Conservation (phyloP, 2,888 invertebrate genomes). For the Lamproptera curius region DNA sequence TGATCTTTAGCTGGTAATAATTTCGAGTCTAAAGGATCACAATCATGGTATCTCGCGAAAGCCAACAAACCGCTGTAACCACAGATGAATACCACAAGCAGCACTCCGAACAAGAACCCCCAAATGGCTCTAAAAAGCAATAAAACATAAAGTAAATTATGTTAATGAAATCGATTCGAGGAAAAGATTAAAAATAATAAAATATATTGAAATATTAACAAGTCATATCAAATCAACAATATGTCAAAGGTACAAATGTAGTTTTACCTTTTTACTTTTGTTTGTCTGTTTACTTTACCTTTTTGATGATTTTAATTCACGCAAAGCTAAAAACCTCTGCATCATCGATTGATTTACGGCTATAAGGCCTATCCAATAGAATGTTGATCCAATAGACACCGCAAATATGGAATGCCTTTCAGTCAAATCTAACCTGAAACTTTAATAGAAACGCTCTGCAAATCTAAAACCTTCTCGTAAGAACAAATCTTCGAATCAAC, state of each 20-base stretch:
- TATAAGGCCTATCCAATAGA: conserved; percentile 85
- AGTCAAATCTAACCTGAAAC: conserved; percentile 82
- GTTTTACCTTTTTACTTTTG: no score
- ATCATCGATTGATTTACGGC: conserved; percentile 89
- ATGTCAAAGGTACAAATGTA: no score
- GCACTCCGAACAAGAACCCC: conserved; percentile 83
- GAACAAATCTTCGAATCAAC: no score
- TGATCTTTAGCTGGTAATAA: conserved; percentile 87
- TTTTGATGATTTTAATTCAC: conserved; percentile 80
- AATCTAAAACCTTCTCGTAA: background rate
- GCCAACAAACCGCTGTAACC: conserved; percentile 86
- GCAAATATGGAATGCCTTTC: conserved; percentile 87
- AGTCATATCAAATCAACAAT: no score
- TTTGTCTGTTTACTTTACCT: no score
- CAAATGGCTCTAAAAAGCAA: conserved; percentile 79
- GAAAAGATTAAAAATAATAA: no score
- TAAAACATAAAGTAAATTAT: no score
- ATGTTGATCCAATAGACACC: conserved; percentile 83
- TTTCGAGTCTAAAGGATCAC: conserved; percentile 85
- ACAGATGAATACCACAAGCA: conserved; percentile 81
- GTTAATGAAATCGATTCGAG: no score
- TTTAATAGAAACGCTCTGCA: conserved; percentile 35
- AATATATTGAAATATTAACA: no score
- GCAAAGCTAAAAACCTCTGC: conserved; percentile 85
- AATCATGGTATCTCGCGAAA: conserved; percentile 84